Evolutionary conservation across 1,140 invertebrate genomes (phyloP).

Genomic region (Zaprionus camerounensis): DNA sequence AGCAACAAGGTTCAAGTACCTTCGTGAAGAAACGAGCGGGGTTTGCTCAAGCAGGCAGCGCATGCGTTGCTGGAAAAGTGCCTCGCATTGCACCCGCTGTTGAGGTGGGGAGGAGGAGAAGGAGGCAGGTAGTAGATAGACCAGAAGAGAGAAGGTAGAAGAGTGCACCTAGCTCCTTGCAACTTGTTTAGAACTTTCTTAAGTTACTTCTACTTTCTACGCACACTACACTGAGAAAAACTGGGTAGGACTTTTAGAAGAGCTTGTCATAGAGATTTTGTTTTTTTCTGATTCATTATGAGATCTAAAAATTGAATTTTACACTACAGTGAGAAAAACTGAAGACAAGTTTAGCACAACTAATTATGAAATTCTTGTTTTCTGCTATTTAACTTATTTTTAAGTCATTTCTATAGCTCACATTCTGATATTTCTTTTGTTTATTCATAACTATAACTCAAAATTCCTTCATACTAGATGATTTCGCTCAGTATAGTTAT

Average conservation of each 20-base stretch:
- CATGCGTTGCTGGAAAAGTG: constrained; percentile 63
- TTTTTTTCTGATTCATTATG: too few relatives aligned
- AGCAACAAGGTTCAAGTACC: constrained; percentile 75
- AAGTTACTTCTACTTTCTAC: constrained; percentile 33
- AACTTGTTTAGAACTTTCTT: constrained; percentile 45
- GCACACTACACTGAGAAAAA: constrained; percentile 23
- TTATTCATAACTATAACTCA: not conserved
- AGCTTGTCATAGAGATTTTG: not conserved
- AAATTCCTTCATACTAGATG: not conserved
- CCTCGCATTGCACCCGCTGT: constrained; percentile 45
- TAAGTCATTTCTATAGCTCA: too few relatives aligned
- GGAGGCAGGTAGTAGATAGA: not conserved
- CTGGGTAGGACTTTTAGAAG: not conserved
- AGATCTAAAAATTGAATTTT: too few relatives aligned
- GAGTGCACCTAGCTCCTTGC: not conserved
- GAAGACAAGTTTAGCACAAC: rapidly evolving
- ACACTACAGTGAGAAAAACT: too few relatives aligned
- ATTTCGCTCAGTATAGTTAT: not conserved
- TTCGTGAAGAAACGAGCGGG: constrained; percentile 42
- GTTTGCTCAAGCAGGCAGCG: constrained; percentile 50
- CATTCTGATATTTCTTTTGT: too few relatives aligned
- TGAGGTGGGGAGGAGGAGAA: not conserved
- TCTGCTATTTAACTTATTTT: too few relatives aligned
- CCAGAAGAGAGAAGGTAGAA: not conserved
- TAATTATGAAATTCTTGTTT: too few relatives aligned